phyloP scores from a whole-genome alignment of 2,888 invertebrate species.

The Holacanthella duospinosa region DNA sequence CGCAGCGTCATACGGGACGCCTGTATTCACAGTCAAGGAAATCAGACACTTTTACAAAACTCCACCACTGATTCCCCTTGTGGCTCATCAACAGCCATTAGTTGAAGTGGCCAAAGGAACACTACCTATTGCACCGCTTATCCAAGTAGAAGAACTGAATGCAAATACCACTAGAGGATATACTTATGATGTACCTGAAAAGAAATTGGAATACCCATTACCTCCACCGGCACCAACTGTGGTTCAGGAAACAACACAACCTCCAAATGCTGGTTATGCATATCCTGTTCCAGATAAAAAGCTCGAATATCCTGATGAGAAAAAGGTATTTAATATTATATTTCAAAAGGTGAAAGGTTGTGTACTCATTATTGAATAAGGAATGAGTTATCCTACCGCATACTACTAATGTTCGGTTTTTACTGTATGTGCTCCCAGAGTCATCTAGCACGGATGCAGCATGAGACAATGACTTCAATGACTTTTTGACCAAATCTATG shows the following conservation, averaged over 20 bases:
- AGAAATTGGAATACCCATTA: slow-evolving; percentile 6
- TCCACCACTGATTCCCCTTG: background rate
- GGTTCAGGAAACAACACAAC: background rate
- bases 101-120: background rate
- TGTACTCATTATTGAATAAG: too few relatives aligned
- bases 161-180: slow-evolving; percentile 5
- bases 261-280: slow-evolving; percentile 7
- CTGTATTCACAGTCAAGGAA: slow-evolving; percentile 8
- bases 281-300: slow-evolving; percentile 8
- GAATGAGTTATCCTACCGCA: too few relatives aligned
- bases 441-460: too few relatives aligned
- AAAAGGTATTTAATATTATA: too few relatives aligned
- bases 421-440: too few relatives aligned
- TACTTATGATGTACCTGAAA: slow-evolving; percentile 8
- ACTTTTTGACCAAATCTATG: too few relatives aligned
- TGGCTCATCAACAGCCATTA: background rate
- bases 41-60: slow-evolving; percentile 1
- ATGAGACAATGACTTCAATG: too few relatives aligned
- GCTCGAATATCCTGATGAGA: background rate
- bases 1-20: slow-evolving; percentile 8
- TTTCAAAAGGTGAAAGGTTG: too few relatives aligned
- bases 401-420: too few relatives aligned
- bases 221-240: background rate
- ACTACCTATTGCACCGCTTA: background rate
- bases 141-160: background rate